A percentile compares a stretch with the other conserved stretches of the same genome.
Conservation (phyloP, 1,140 invertebrate genomes). For the Laodelphax striatellus region DNA sequence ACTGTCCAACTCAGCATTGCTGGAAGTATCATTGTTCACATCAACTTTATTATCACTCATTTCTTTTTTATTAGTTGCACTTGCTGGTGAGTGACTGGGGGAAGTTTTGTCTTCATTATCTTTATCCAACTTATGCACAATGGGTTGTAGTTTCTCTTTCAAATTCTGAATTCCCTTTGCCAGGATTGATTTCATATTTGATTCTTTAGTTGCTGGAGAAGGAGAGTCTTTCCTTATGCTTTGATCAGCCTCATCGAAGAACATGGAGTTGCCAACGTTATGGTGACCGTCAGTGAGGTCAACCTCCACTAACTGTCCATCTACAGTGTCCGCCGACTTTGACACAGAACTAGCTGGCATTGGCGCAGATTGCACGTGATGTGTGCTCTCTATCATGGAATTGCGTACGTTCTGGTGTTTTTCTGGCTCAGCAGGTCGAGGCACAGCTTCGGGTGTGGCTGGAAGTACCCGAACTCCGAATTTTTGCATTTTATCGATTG, state of each 20-base stretch:
- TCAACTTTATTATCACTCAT: constrained; percentile 12
- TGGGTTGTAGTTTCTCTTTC: constrained; percentile 27
- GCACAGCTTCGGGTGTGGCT: constrained; percentile 18
- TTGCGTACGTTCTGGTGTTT: constrained; percentile 38
- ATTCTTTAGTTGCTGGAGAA: constrained; percentile 17
- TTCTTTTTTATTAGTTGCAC: constrained; percentile 11
- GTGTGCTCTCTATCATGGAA: constrained; percentile 24
- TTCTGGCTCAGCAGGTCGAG: constrained; percentile 29
- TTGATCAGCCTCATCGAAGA: constrained; percentile 14
- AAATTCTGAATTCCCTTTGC: constrained; percentile 27
- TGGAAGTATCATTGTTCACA: constrained; percentile 21
- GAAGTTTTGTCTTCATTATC: constrained; percentile 6
- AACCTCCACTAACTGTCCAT: constrained; percentile 30
- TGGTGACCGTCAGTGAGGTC: constrained; percentile 20
- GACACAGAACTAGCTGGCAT: background rate
- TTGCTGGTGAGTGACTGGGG: constrained; percentile 6
- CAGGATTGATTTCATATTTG: constrained; percentile 23
- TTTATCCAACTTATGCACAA: constrained; percentile 9
- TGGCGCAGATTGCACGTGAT: constrained; percentile 2
- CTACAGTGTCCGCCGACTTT: constrained; percentile 25
- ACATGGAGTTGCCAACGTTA: constrained; percentile 7
- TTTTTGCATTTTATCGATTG: constrained; percentile 37
- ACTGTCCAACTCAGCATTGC: background rate
- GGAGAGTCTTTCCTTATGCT: constrained; percentile 12
- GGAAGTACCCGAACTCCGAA: constrained; percentile 56